A percentile compares a stretch with the other conserved stretches of the same genome.
Evolutionary conservation across 2,113 vertebrate species (phyloP).

Genomic region (Nanorana parkeri): DNA sequence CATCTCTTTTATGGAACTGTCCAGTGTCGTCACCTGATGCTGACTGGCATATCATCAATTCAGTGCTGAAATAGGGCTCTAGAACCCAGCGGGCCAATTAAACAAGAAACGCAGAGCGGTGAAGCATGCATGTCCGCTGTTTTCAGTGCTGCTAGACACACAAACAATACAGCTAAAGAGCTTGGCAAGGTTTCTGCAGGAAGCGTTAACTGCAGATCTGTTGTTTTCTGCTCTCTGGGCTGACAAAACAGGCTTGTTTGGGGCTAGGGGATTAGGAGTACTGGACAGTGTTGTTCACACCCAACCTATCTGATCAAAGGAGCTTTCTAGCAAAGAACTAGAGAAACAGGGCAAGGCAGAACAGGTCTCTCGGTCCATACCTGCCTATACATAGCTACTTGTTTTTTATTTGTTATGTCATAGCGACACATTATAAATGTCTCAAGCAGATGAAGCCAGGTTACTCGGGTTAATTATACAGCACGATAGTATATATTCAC

Average conservation of each 20-base stretch:
- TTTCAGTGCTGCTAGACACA: conserved; percentile 22
- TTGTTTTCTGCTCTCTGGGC: conserved; percentile 13
- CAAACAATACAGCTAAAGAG: conserved; percentile 32
- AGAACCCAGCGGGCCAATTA: neutral
- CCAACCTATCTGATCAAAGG: conserved; percentile 1
- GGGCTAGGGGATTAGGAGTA: conserved; percentile 19
- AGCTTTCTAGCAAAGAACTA: conserved; percentile 25
- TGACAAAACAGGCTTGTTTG: conserved; percentile 37
- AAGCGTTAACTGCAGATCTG: conserved; percentile 7
- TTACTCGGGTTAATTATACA: no score
- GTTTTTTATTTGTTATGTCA: no score
- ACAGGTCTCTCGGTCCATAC: neutral
- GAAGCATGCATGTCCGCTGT: conserved; percentile 1
- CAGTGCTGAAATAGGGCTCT: conserved; percentile 23
- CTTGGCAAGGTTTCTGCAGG: conserved; percentile 24
- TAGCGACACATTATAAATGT: no score
- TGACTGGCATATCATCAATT: conserved; percentile 19
- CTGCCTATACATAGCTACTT: no score
- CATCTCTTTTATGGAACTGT: neutral
- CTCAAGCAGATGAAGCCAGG: no score
- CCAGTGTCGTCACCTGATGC: conserved; percentile 26
- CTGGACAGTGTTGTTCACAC: conserved; percentile 32
- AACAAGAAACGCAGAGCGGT: neutral
- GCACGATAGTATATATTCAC: no score
- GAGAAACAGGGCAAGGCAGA: neutral